Conservation (phyloP, 2,113 vertebrate species). For the Trachemys scripta region DNA sequence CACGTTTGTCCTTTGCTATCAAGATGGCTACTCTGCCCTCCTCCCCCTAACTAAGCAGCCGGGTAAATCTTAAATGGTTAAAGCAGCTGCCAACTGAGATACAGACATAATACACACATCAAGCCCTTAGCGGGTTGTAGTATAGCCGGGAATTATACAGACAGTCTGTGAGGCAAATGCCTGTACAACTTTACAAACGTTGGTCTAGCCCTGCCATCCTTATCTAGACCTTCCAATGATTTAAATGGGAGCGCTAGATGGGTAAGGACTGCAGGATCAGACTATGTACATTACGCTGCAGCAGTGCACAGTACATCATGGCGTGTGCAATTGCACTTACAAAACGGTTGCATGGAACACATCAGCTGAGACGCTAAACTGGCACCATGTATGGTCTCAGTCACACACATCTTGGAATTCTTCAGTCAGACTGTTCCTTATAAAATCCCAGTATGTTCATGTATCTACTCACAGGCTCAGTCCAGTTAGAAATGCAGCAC, state of each 20-base stretch:
- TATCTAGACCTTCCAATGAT: not conserved
- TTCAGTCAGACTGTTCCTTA: not conserved
- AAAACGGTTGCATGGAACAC: not conserved
- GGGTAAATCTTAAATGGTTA: not conserved
- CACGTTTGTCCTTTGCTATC: accelerated
- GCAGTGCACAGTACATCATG: accelerated
- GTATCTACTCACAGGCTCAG: conserved; percentile 36
- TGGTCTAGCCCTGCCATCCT: not conserved
- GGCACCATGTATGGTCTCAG: not conserved
- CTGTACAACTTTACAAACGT: not conserved
- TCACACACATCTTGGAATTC: conserved; percentile 17
- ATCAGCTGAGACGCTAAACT: not conserved
- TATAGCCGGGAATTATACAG: not conserved
- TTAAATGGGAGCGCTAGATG: not conserved
- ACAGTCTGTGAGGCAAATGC: not conserved
- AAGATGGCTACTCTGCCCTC: not conserved
- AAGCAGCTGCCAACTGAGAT: not conserved
- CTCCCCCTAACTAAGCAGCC: not conserved
- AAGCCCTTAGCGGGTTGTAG: not conserved
- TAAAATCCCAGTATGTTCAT: conserved; percentile 48
- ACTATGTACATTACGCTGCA: accelerated
- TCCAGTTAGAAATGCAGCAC: not conserved
- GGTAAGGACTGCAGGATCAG: not conserved
- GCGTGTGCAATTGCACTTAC: not conserved
- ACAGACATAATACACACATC: not conserved